Percentiles rank a stretch among this genome's conserved stretches.
Evolutionary conservation across 2,888 invertebrate genomes (phyloP).

Genomic region (Acanthacorydalis orientalis): DNA sequence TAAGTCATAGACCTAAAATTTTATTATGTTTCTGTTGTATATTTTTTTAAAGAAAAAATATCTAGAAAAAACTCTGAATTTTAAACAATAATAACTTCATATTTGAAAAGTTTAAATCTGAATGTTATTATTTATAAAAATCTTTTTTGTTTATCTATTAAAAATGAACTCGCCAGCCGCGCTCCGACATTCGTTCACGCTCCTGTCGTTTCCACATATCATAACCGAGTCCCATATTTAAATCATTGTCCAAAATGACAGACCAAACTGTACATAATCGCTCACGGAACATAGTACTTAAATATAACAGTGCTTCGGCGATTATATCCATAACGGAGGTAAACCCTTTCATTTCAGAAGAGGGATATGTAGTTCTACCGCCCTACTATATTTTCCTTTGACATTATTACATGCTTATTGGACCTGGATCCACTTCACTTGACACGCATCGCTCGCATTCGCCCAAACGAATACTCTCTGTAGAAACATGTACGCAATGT

Average conservation of each 20-base stretch:
- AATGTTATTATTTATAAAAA: too few species aligned
- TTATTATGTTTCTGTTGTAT: too few species aligned
- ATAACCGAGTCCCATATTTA: conserved; percentile 2
- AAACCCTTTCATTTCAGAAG: neutral
- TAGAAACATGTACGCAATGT: neutral
- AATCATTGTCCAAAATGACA: conserved; percentile 24
- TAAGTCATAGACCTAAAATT: too few species aligned
- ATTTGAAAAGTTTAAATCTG: too few species aligned
- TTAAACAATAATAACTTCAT: too few species aligned
- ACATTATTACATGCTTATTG: neutral
- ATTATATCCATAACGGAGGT: too few species aligned
- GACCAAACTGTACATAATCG: conserved; percentile 22
- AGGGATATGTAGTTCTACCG: neutral
- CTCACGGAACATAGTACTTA: too few species aligned
- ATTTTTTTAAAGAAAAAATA: too few species aligned
- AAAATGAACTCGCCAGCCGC: too few species aligned
- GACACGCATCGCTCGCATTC: neutral
- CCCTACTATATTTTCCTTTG: neutral
- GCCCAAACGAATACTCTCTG: neutral
- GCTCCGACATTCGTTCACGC: neutral
- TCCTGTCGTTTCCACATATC: neutral
- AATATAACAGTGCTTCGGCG: too few species aligned
- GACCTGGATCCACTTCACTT: neutral
- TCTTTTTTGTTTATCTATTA: too few species aligned
- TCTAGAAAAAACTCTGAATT: too few species aligned